Conservation (phyloP, 2,888 invertebrate species). For the Tortrix viridana region DNA sequence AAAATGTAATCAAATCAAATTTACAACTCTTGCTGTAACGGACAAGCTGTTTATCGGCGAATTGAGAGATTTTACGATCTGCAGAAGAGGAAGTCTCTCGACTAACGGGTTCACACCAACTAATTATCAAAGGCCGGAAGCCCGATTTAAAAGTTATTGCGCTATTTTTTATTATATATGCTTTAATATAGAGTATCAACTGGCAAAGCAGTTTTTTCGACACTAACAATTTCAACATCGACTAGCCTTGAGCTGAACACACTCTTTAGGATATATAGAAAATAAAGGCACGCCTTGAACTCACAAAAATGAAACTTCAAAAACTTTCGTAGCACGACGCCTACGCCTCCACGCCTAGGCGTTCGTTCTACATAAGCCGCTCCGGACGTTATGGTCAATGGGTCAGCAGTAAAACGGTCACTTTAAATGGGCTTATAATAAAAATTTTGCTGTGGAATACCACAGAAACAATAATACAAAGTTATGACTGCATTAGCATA, state of each 20-base stretch:
- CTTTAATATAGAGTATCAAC: not conserved
- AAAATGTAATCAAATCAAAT: constrained; percentile 39
- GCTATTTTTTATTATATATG: not conserved
- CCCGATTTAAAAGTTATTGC: constrained; percentile 1
- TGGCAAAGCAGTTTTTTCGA: not conserved
- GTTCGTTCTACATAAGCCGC: constrained; percentile 13
- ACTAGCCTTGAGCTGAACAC: no score
- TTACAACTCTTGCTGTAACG: constrained; percentile 20
- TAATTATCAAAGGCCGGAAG: not conserved
- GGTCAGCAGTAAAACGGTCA: constrained; percentile 11
- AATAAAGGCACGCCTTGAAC: no score
- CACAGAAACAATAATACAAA: constrained; percentile 11
- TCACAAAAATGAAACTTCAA: not conserved
- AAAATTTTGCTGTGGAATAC: constrained; percentile 10
- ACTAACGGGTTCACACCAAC: not conserved
- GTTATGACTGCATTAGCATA: constrained; percentile 23
- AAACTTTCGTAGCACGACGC: constrained; percentile 13
- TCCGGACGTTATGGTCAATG: constrained; percentile 13
- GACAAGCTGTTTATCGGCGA: constrained; percentile 26
- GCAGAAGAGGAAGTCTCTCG: constrained; percentile 19
- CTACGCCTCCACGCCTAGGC: constrained; percentile 13
- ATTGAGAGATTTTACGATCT: constrained; percentile 27
- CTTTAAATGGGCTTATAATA: constrained; percentile 1
- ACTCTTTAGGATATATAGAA: no score
- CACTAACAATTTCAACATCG: no score